Percentiles rank a stretch among this genome's conserved stretches.
phyloP scores from a whole-genome alignment of 2,888 invertebrate species.

The Ctenicera cuprea region DNA sequence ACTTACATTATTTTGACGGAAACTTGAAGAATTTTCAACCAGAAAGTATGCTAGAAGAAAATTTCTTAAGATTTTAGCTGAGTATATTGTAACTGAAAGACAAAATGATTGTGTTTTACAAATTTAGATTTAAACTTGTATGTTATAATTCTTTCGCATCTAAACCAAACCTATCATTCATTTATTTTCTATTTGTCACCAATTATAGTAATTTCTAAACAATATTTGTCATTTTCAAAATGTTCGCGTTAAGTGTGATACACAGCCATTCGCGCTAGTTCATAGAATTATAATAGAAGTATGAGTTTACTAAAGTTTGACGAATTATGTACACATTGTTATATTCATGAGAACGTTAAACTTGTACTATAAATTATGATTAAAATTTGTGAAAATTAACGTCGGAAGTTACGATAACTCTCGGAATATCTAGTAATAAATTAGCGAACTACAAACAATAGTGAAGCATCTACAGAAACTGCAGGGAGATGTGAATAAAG shows the following conservation, averaged over 20 bases:
- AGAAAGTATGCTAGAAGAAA: no score
- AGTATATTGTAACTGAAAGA: no score
- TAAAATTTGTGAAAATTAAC: constrained; percentile 22
- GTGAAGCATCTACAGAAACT: constrained; percentile 11
- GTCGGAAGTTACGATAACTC: constrained; percentile 28
- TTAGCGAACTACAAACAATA: constrained; percentile 26
- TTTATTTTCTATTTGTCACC: no score
- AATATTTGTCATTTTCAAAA: not conserved
- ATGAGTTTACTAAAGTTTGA: constrained; percentile 27
- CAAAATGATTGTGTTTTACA: no score
- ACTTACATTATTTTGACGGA: no score
- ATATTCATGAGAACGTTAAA: constrained; percentile 20
- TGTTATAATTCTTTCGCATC: no score
- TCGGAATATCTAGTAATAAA: constrained; percentile 26
- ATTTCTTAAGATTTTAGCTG: no score
- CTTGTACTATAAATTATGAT: constrained; percentile 27
- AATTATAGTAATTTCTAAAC: no score
- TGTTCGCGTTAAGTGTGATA: not conserved
- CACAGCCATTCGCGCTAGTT: not conserved
- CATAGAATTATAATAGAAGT: not conserved
- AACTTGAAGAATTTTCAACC: no score
- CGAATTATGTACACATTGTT: constrained; percentile 27
- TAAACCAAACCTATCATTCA: no score
- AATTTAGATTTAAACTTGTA: no score
- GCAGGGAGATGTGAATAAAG: constrained; percentile 5